Evolutionary conservation across 2,113 vertebrate species (phyloP).

Genomic region (Chaetodon trifascialis): DNA sequence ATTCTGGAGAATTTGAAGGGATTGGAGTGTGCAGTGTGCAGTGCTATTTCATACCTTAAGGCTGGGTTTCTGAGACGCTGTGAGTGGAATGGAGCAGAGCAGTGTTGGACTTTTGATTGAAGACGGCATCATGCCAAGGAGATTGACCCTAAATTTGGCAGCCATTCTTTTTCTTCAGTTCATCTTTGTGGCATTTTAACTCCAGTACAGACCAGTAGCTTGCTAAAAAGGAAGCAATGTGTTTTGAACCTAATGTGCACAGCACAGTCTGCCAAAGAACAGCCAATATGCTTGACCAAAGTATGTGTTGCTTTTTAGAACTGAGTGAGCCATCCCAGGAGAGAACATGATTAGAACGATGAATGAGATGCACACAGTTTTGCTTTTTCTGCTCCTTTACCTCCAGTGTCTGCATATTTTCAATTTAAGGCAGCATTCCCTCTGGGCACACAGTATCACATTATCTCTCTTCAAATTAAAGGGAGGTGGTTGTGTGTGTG

Average conservation of each 20-base stretch:
- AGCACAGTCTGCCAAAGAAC: background rate
- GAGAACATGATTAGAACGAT: slow-evolving; percentile 8
- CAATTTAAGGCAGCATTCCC: slow-evolving; percentile 20
- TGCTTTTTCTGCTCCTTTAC: slow-evolving; percentile 1
- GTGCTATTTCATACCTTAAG: slow-evolving; percentile 50
- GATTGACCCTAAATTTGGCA: slow-evolving; percentile 38
- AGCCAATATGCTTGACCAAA: slow-evolving; percentile 1
- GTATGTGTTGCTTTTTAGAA: slow-evolving; percentile 2
- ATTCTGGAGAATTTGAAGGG: slow-evolving; percentile 54
- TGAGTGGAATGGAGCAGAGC: slow-evolving; percentile 46
- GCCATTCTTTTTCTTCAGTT: background rate
- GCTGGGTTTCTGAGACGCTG: slow-evolving; percentile 42
- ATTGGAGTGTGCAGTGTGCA: slow-evolving; percentile 48
- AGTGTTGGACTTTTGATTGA: slow-evolving; percentile 63
- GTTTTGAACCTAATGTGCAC: background rate
- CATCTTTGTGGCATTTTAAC: slow-evolving; percentile 35
- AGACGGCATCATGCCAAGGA: slow-evolving; percentile 43
- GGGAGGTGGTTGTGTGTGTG: background rate
- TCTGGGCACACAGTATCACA: slow-evolving; percentile 2
- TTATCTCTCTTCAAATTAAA: slow-evolving; percentile 13
- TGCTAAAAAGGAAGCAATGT: background rate
- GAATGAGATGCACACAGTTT: slow-evolving; percentile 1
- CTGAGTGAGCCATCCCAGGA: background rate
- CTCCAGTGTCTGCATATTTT: slow-evolving; percentile 5
- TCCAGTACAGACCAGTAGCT: background rate